phyloP scores from a whole-genome alignment of 2,113 vertebrate species.

The Panthera tigris region DNA sequence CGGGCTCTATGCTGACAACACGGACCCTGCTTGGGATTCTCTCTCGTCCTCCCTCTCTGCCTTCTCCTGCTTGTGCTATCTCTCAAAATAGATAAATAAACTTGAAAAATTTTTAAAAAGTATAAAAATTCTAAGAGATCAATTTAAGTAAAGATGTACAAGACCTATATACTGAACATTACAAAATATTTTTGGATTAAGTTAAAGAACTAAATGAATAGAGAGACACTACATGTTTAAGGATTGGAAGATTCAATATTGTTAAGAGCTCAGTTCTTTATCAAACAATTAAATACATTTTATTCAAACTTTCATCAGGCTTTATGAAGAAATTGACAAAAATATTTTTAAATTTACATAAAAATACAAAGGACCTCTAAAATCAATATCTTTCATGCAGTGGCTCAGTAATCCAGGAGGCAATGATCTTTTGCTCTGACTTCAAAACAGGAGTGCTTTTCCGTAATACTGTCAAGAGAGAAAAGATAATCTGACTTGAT shows the following conservation, averaged over 20 bases:
- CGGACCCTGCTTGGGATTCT: too few species aligned
- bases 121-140: neutral
- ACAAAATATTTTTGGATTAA: neutral
- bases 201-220: neutral
- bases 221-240: neutral
- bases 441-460: neutral
- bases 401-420: neutral
- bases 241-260: neutral
- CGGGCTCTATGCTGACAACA: too few species aligned
- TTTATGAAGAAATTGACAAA: neutral
- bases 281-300: neutral
- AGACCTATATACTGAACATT: neutral
- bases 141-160: neutral
- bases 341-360: neutral
- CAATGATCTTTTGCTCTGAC: neutral
- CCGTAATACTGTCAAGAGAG: neutral
- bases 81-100: too few species aligned
- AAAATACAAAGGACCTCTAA: neutral
- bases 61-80: too few species aligned
- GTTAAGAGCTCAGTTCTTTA: neutral
- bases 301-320: neutral
- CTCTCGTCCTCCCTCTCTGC: too few species aligned
- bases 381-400: neutral
- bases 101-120: neutral
- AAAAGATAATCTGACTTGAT: neutral